phyloP scores from a whole-genome alignment of 2,797 vertebrate genomes.

The Sciaenops ocellatus region DNA sequence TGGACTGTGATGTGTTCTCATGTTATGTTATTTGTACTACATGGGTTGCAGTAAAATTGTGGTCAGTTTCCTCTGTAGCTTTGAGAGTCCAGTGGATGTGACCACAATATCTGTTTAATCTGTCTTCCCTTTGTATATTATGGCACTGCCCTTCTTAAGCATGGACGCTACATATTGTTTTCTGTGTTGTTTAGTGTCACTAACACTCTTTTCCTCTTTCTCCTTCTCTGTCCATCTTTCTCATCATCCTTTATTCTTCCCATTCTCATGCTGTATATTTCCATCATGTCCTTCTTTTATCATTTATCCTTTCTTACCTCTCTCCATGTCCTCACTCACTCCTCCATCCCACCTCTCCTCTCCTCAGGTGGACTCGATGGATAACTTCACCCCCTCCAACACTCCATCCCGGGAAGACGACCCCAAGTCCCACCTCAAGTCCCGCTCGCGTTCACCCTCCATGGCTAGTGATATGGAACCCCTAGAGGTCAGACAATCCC shows the following conservation, averaged over 20 bases:
- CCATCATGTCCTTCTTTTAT: background rate
- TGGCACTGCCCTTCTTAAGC: no score
- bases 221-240: background rate
- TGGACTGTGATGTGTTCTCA: constrained; percentile 25
- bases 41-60: constrained; percentile 15
- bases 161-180: constrained; percentile 44
- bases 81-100: constrained; percentile 3
- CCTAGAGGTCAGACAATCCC: constrained; percentile 84
- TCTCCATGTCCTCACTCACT: background rate
- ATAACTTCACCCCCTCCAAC: constrained; percentile 93
- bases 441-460: constrained; percentile 92
- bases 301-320: background rate
- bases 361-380: constrained; percentile 91
- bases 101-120: constrained; percentile 16
- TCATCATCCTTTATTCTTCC: background rate
- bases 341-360: constrained; percentile 19
- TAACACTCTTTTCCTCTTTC: constrained; percentile 3
- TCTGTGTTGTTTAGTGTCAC: constrained; percentile 1
- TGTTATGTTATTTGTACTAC: constrained; percentile 2
- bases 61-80: constrained; percentile 23
- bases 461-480: constrained; percentile 93
- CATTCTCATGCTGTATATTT: background rate
- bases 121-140: constrained; percentile 10
- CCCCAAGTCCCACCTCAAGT: constrained; percentile 88
- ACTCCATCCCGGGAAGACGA: constrained; percentile 91